Conservation (phyloP, 1,140 invertebrate genomes). For the Eurosta solidaginis region DNA sequence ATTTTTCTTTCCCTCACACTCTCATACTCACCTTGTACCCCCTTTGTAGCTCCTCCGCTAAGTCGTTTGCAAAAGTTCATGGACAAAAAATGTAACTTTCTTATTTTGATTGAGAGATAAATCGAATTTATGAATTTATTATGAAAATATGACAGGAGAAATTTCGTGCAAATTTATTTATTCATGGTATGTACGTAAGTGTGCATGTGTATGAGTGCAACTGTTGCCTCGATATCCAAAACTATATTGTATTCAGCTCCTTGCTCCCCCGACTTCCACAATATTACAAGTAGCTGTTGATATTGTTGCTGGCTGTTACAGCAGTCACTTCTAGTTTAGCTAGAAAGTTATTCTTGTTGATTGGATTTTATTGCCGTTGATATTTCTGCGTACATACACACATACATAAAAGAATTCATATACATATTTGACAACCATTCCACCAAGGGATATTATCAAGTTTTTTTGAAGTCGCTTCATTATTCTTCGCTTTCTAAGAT, state of each 20-base stretch:
- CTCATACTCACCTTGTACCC: too few relatives aligned
- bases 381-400: too few relatives aligned
- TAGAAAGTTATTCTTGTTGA: background rate
- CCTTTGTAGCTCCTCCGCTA: too few relatives aligned
- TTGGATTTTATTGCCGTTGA: background rate
- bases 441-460: background rate
- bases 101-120: constrained; percentile 59
- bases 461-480: too few relatives aligned
- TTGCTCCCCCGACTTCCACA: background rate
- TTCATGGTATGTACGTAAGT: constrained; percentile 1
- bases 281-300: background rate
- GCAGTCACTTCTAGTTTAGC: background rate
- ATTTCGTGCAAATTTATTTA: constrained; percentile 30
- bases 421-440: background rate
- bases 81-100: constrained; percentile 30
- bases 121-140: constrained; percentile 59
- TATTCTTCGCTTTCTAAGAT: too few relatives aligned
- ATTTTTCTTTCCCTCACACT: too few relatives aligned
- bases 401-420: too few relatives aligned
- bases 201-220: background rate
- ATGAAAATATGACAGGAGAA: constrained; percentile 51
- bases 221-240: background rate
- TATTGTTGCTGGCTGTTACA: background rate
- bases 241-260: background rate
- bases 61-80: background rate